Evolutionary conservation across 2,113 vertebrate genomes (phyloP).

Genomic region (Zosterops japonicus): DNA sequence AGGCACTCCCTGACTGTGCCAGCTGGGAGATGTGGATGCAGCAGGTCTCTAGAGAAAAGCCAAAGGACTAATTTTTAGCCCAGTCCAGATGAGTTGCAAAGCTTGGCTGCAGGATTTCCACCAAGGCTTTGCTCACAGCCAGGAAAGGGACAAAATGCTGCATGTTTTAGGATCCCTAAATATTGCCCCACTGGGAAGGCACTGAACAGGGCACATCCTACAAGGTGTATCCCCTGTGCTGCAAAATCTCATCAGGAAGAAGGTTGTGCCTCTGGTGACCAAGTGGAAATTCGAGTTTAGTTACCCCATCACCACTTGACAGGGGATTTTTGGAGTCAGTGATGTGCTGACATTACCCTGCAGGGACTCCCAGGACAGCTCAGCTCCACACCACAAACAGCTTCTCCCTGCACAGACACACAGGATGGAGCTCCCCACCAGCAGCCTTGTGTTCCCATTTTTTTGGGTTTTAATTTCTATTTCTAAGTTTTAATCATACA

Average conservation of each 20-base stretch:
- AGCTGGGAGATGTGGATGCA: neutral
- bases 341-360: neutral
- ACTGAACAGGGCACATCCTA: neutral
- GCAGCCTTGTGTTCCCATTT: neutral
- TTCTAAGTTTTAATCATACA: neutral
- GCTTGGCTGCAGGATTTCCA: neutral
- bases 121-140: accelerated
- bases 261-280: accelerated
- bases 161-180: neutral
- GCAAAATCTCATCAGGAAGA: neutral
- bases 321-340: neutral
- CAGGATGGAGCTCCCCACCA: neutral
- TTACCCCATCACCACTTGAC: neutral
- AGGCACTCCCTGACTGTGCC: neutral
- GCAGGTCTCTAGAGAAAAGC: neutral
- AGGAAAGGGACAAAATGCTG: neutral
- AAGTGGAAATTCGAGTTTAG: accelerated
- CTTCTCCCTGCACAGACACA: neutral
- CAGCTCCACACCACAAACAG: neutral
- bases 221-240: neutral
- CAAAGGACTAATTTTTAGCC: neutral
- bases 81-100: accelerated
- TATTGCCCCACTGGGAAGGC: neutral
- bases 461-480: neutral
- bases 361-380: neutral